Conservation (phyloP, 2,113 vertebrate species). For the Sitta europaea region DNA sequence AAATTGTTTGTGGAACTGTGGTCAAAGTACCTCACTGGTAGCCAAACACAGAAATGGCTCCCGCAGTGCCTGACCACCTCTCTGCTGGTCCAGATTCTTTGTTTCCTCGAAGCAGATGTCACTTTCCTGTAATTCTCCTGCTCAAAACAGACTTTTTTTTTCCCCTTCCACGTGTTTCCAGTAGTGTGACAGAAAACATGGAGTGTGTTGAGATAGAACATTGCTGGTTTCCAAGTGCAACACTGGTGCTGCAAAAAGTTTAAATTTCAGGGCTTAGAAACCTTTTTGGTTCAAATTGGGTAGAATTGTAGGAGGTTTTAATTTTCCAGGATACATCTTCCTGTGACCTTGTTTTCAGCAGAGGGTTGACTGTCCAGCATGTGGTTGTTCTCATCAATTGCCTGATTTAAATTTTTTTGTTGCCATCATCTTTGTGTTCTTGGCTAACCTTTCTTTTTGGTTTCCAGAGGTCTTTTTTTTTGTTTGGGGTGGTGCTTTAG, state of each 20-base stretch:
- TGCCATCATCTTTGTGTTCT: not conserved
- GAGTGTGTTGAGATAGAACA: not conserved
- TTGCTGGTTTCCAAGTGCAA: not conserved
- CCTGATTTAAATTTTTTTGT: not conserved
- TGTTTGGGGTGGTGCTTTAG: not conserved
- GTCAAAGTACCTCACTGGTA: not conserved
- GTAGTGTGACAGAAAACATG: not conserved
- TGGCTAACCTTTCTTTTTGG: not conserved
- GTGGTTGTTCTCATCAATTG: not conserved
- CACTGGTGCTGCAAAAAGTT: not conserved
- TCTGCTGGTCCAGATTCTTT: not conserved
- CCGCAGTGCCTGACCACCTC: not conserved
- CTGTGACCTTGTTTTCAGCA: not conserved
- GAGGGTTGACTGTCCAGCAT: not conserved
- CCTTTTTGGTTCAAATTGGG: not conserved
- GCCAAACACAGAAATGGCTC: not conserved
- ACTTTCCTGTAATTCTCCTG: constrained; percentile 15
- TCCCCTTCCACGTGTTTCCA: not conserved
- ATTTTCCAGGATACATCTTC: not conserved
- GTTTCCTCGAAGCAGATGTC: not conserved
- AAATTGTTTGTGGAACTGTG: constrained; percentile 7
- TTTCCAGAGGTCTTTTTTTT: not conserved
- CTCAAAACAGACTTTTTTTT: not conserved
- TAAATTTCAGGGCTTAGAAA: not conserved
- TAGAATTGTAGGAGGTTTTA: not conserved